These are phyloP conservation scores for Globicephala melas DNA, from an alignment of 2,113 vertebrate species.

Conservation along the genomic window DNA sequence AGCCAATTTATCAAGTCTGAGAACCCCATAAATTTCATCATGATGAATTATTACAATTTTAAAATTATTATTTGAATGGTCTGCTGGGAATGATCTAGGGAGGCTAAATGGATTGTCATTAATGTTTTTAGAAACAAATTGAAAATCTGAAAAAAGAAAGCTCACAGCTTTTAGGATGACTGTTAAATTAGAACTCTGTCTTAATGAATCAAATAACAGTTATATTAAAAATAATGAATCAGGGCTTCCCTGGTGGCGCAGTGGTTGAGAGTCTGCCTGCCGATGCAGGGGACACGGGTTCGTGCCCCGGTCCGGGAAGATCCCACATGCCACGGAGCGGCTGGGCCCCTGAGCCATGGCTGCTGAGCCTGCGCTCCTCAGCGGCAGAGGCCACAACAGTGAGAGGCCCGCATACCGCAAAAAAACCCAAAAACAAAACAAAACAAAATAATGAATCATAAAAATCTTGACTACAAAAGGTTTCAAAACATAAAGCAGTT, in stretches of 20 bases:
- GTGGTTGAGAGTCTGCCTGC: too few species aligned
- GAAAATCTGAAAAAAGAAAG: not conserved
- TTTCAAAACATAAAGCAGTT: not conserved
- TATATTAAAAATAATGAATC: not conserved
- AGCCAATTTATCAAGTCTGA: not conserved
- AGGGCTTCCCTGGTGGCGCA: too few species aligned
- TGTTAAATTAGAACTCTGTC: not conserved
- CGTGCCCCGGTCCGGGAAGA: too few species aligned
- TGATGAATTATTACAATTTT: not conserved
- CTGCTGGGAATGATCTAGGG: not conserved
- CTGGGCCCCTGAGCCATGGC: too few species aligned
- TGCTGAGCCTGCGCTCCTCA: too few species aligned
- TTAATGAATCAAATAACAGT: not conserved
- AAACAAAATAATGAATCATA: not conserved
- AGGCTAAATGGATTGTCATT: not conserved
- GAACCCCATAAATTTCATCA: not conserved
- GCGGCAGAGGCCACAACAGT: too few species aligned
- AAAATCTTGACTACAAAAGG: not conserved
- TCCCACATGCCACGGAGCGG: too few species aligned
- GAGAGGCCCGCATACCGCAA: too few species aligned
- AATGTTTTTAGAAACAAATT: not conserved
- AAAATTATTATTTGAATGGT: conserved; percentile 9
- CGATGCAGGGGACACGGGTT: too few species aligned
- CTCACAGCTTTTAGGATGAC: not conserved
- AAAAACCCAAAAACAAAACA: too few species aligned